phyloP scores from a whole-genome alignment of 1,140 invertebrate species.

The Ceratoteleas bidentatus region DNA sequence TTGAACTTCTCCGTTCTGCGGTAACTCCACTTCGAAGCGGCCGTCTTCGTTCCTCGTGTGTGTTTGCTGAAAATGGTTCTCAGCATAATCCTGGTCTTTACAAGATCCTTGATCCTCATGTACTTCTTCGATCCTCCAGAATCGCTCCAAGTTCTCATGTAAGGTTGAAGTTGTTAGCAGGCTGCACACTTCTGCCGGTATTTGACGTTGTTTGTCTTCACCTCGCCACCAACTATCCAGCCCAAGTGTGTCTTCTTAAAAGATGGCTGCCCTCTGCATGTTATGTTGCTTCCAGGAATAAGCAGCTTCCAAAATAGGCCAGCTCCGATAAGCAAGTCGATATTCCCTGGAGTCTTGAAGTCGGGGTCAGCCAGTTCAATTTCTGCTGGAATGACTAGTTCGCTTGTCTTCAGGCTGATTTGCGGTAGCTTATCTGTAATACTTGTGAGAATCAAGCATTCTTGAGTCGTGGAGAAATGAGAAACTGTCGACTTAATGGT shows the following conservation, averaged over 20 bases:
- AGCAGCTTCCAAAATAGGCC: slow-evolving; percentile 49
- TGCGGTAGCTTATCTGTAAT: slow-evolving; percentile 4
- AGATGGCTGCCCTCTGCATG: slow-evolving; percentile 12
- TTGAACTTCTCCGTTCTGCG: not conserved
- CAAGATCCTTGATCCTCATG: not conserved
- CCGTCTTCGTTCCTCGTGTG: slow-evolving; percentile 5
- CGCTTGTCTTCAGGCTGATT: not conserved
- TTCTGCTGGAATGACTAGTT: slow-evolving; percentile 5
- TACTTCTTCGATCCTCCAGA: slow-evolving; percentile 38
- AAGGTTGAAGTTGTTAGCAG: not conserved
- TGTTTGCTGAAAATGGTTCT: slow-evolving; percentile 3
- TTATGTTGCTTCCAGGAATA: slow-evolving; percentile 7
- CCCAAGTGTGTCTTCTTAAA: slow-evolving; percentile 56
- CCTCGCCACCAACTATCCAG: slow-evolving; percentile 52
- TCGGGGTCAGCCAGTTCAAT: slow-evolving; percentile 17
- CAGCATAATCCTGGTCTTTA: slow-evolving; percentile 2
- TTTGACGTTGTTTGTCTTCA: not conserved
- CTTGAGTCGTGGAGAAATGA: not conserved
- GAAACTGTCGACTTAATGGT: too few relatives aligned
- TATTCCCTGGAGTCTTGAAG: slow-evolving; percentile 16
- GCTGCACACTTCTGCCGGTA: not conserved
- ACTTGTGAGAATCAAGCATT: not conserved
- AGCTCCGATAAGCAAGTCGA: slow-evolving; percentile 56
- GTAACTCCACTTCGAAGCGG: slow-evolving; percentile 2
- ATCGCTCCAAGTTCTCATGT: slow-evolving; percentile 1